These are phyloP conservation scores for Serripes groenlandicus DNA, from an alignment of 2,888 invertebrate genomes.

Conservation along the genomic window DNA sequence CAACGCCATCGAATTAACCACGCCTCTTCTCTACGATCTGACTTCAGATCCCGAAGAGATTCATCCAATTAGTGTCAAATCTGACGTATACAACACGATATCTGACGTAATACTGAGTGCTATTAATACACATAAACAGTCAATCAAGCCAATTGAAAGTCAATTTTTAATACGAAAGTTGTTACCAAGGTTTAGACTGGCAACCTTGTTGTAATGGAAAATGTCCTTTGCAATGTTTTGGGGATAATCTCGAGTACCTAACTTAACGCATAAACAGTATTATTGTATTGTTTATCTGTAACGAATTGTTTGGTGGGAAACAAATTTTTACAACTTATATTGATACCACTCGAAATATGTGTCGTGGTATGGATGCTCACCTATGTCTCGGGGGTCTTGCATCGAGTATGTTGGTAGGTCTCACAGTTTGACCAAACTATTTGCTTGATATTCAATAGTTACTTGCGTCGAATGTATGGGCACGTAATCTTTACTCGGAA, in stretches of 20 bases:
- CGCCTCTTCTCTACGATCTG: constrained; percentile 87
- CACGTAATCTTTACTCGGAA: too few relatives aligned
- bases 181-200: constrained; percentile 83
- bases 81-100: constrained; percentile 61
- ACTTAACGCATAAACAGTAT: neutral
- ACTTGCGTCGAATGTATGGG: too few relatives aligned
- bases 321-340: too few relatives aligned
- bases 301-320: too few relatives aligned
- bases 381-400: too few relatives aligned
- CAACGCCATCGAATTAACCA: constrained; percentile 82
- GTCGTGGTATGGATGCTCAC: too few relatives aligned
- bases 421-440: too few relatives aligned
- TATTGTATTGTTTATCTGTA: too few relatives aligned
- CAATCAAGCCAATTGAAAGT: constrained; percentile 72
- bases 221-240: constrained; percentile 80
- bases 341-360: too few relatives aligned
- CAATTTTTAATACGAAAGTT: constrained; percentile 78
- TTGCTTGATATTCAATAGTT: too few relatives aligned
- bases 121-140: constrained; percentile 72
- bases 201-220: constrained; percentile 85
- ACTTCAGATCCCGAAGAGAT: constrained; percentile 86
- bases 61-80: constrained; percentile 78
- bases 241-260: constrained; percentile 73
- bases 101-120: constrained; percentile 68
- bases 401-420: too few relatives aligned